These are phyloP conservation scores for Eristalinus sepulchralis DNA, from an alignment of 2,888 invertebrate species.

Conservation along the genomic window DNA sequence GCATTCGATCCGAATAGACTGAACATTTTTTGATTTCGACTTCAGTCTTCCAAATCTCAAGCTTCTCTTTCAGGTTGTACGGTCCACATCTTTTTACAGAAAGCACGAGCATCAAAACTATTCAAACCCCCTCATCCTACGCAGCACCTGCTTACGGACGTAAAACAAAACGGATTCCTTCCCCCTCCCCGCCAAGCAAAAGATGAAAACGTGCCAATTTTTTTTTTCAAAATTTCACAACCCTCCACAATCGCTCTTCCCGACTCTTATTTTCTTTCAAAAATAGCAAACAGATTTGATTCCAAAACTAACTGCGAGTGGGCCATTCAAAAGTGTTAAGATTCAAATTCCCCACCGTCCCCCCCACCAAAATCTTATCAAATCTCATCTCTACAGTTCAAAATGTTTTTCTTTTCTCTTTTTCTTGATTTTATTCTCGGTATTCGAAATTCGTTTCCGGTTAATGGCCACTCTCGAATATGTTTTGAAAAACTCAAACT, in stretches of 20 bases:
- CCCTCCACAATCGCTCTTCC: neutral
- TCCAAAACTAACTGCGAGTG: slow-evolving; percentile 54
- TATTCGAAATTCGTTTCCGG: slow-evolving; percentile 41
- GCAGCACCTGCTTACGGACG: slow-evolving; percentile 45
- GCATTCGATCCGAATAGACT: no score
- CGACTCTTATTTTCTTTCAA: neutral
- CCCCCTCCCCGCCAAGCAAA: neutral
- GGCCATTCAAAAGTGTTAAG: slow-evolving; percentile 45
- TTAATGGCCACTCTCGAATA: slow-evolving; percentile 61
- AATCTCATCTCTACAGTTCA: slow-evolving; percentile 25
- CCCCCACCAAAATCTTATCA: neutral
- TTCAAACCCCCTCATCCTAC: no score
- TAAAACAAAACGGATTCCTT: neutral
- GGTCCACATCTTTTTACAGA: no score
- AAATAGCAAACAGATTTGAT: slow-evolving; percentile 3
- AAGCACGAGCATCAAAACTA: no score
- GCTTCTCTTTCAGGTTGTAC: no score
- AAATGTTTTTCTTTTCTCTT: slow-evolving; percentile 42
- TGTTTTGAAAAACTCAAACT: neutral
- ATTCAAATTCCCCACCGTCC: neutral
- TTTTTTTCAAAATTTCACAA: slow-evolving; percentile 2
- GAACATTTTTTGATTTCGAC: no score
- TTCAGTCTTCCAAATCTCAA: no score
- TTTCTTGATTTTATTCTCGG: slow-evolving; percentile 68
- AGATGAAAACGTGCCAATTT: slow-evolving; percentile 51